Evolutionary conservation across 2,888 invertebrate species (phyloP).

Genomic region (Chaetogeoica ovagalla): DNA sequence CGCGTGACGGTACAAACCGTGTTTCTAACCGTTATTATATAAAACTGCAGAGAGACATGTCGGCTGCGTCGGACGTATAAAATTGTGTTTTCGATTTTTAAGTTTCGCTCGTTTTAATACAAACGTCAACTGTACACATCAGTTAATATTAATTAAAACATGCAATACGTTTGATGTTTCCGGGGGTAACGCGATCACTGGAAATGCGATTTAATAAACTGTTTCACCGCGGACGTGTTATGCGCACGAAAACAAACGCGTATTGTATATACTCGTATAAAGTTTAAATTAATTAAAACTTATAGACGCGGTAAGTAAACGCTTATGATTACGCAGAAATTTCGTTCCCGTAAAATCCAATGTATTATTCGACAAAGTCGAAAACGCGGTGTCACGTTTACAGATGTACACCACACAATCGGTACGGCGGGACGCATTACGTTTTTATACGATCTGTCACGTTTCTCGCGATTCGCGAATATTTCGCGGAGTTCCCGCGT

Average conservation of each 20-base stretch:
- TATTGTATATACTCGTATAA: too few species aligned
- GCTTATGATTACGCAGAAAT: neutral
- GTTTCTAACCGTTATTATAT: too few species aligned
- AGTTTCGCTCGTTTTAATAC: neutral
- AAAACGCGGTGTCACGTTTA: too few species aligned
- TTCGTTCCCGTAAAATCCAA: too few species aligned
- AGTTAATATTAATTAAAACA: neutral
- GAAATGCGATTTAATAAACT: conserved; percentile 7
- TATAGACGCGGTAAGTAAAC: neutral
- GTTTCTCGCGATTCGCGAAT: too few species aligned
- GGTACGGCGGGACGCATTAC: too few species aligned
- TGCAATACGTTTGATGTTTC: neutral
- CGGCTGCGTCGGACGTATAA: neutral
- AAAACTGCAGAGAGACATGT: neutral
- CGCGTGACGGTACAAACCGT: too few species aligned
- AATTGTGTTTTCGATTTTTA: neutral
- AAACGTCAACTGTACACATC: neutral
- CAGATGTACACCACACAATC: too few species aligned
- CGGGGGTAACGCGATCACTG: neutral
- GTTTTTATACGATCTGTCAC: too few species aligned
- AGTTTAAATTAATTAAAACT: conserved; percentile 43
- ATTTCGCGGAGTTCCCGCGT: too few species aligned
- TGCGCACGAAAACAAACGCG: conserved; percentile 11
- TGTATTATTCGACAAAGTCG: too few species aligned
- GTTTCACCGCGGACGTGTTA: neutral